These are phyloP conservation scores for Drosophila mimica DNA, from an alignment of 2,888 invertebrate genomes.

Conservation along the genomic window DNA sequence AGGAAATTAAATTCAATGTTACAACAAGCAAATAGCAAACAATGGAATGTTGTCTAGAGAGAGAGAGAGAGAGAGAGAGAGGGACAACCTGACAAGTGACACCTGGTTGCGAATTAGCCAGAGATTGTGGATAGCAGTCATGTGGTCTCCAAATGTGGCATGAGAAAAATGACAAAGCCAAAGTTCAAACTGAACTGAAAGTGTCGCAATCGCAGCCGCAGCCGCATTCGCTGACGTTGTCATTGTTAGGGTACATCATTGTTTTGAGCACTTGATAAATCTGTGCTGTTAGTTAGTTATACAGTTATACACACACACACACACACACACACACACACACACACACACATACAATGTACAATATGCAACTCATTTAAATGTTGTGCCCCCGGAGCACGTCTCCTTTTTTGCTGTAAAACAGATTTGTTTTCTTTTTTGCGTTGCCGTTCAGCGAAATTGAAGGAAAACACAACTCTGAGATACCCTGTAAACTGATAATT, in stretches of 20 bases:
- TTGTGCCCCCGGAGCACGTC: constrained; percentile 8
- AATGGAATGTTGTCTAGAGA: constrained; percentile 4
- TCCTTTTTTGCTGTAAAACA: constrained; percentile 3
- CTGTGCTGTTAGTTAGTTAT: constrained; percentile 21
- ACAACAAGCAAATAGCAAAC: constrained; percentile 42
- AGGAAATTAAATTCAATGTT: constrained; percentile 69
- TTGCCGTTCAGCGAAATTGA: neutral
- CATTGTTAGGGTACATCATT: constrained; percentile 35
- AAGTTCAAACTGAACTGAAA: constrained; percentile 38
- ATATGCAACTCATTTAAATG: constrained; percentile 56
- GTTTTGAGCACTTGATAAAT: constrained; percentile 48
- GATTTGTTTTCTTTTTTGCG: neutral
- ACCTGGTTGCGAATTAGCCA: constrained; percentile 35
- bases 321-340: neutral
- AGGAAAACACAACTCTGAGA: neutral
- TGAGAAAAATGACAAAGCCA: constrained; percentile 31
- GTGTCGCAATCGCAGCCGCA: constrained; percentile 33
- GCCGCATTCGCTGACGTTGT: constrained; percentile 33
- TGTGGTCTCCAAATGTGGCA: constrained; percentile 17
- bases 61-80: neutral
- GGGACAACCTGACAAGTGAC: constrained; percentile 5
- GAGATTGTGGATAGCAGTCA: constrained; percentile 14
- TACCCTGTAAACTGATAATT: neutral
- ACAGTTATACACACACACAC: no score
- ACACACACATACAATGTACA: constrained; percentile 9